phyloP scores from a whole-genome alignment of 92 coral and sea anemone species.

The Parazoanthus swiftii region DNA sequence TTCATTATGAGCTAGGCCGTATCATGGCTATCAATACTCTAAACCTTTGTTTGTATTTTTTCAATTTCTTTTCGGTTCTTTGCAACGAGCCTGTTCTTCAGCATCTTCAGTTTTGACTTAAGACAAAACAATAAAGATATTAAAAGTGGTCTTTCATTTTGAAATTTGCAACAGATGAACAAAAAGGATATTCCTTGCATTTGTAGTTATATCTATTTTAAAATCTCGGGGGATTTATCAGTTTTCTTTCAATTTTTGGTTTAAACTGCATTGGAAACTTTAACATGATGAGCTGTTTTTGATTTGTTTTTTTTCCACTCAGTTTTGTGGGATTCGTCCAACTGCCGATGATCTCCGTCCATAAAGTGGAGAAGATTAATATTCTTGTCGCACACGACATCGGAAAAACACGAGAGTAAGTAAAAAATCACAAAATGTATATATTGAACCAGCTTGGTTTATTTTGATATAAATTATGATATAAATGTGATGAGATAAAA shows the following conservation, averaged over 20 bases:
- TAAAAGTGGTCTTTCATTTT: no score
- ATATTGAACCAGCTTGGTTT: no score
- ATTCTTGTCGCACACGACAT: slow-evolving; percentile 3
- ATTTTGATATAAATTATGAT: no score
- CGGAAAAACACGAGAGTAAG: not conserved
- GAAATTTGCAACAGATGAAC: no score
- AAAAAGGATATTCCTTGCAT: no score
- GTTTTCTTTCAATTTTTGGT: no score
- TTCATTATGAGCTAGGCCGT: no score
- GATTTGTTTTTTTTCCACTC: not conserved
- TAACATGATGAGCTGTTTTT: no score
- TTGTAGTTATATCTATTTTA: no score
- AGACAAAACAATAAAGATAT: not conserved
- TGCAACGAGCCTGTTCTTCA: not conserved
- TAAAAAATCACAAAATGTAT: not conserved
- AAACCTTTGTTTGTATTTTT: not conserved
- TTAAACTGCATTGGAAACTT: not conserved
- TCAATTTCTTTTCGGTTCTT: not conserved
- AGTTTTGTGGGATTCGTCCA: not conserved
- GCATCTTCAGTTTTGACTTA: not conserved
- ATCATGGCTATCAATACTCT: not conserved
- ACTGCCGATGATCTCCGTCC: not conserved
- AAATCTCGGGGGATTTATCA: no score
- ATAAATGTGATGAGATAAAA: no score
- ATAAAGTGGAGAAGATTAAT: not conserved